Conservation (phyloP, 2,888 invertebrate species). For the Sturmia bella region DNA sequence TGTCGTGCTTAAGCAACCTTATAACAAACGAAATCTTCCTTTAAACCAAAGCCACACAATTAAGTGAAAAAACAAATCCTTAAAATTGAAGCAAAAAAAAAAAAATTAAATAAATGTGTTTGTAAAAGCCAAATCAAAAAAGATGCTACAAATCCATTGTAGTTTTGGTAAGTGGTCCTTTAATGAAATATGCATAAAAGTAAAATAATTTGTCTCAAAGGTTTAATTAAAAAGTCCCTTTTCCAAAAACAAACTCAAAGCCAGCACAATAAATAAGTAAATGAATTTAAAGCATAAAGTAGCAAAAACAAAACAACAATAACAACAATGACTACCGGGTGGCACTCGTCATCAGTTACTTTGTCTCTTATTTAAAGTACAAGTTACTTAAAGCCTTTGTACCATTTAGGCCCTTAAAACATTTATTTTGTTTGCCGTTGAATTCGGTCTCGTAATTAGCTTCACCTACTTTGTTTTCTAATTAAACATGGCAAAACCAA, state of each 20-base stretch:
- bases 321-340: not conserved
- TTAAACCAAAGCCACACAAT: conserved; percentile 28
- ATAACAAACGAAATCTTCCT: conserved; percentile 38
- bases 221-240: not conserved
- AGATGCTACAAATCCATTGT: conserved; percentile 54
- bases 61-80: conserved; percentile 21
- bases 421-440: conserved; percentile 44
- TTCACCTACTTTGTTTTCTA: conserved; percentile 55
- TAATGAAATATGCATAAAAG: not conserved
- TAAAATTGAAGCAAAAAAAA: conserved; percentile 18
- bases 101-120: conserved; percentile 54
- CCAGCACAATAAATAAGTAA: conserved; percentile 25
- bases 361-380: not conserved
- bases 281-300: conserved; percentile 28
- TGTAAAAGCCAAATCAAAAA: conserved; percentile 40
- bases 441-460: conserved; percentile 54
- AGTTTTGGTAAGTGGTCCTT: conserved; percentile 57
- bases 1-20: conserved; percentile 24
- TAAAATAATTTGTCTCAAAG: not conserved
- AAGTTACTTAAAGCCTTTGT: conserved; percentile 31
- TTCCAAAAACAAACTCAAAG: not conserved
- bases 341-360: too few species aligned
- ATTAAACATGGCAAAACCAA: conserved; percentile 42
- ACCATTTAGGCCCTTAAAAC: conserved; percentile 50
- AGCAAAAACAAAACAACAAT: not conserved